Base-by-base conservation (phyloP, 2,797 vertebrate species). In the Buphagus erythrorhynchus region DNA sequence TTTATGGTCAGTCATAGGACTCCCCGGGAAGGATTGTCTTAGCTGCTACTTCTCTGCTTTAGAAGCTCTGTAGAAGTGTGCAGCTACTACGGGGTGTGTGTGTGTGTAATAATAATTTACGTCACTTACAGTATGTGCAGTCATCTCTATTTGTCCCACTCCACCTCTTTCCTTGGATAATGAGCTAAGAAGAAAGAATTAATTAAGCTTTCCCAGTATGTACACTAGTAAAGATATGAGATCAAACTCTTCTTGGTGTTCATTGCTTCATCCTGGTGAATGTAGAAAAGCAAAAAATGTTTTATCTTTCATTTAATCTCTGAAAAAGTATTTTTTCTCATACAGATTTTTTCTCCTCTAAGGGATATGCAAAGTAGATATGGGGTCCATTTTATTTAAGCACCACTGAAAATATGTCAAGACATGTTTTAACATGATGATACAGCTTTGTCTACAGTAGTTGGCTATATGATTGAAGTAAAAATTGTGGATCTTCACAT, bases 91-190 rank as follows among this genome's bases (percentile, higher is more conserved):
- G 16, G 5, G 18, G 16, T 1, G 13, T 33, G 22, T 2, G 13
- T 33, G 22, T 0, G 8, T 33, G 13, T 8, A 38, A 7, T 26
- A 54, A 17, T 52, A 0, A 17, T 67, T 58, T 76, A 21, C 0
- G 0, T 51, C 35, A 16, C 43, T 88, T 6, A 3, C 4, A 19
- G 28, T 54, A 40, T 12, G 6, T 40, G 25, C 52, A 38, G 9
- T 82, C 46, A 79, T 69, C 31, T 49, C 11, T 8, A 0, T 42
- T 72, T 84, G 25, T 78, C 35, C 31, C 5, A 16, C 15, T 88
- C 68, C 15, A 36, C n/a, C 29, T 88, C 29, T 63, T 73, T 31
- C 16, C 6, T 65, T 35, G 22, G 36, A 42, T 81, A 71, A 63
- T 48, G 48, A 61, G 57, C n/a, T 55, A 69, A 81, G 28, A 81